Conservation (phyloP, 2,797 vertebrate genomes). For the Xenops minutus region DNA sequence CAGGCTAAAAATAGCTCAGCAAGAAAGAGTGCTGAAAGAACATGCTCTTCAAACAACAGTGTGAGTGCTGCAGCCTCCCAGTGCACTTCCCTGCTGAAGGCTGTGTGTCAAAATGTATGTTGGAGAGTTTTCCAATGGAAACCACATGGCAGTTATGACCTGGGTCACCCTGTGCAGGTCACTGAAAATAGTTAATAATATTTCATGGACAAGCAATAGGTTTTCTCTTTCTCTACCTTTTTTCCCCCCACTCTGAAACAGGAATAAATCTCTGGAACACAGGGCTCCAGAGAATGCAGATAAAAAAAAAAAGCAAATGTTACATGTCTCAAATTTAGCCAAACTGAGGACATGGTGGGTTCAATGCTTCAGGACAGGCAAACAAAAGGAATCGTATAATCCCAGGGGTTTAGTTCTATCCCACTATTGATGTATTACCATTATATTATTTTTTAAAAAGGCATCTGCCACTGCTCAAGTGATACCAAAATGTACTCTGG, state of each 20-base stretch:
- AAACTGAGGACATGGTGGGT: neutral
- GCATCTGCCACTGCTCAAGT: neutral
- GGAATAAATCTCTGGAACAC: neutral
- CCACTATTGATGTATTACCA: neutral
- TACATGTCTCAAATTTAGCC: neutral
- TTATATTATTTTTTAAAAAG: neutral
- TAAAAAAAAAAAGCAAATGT: neutral
- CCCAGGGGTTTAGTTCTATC: neutral
- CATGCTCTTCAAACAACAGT: neutral
- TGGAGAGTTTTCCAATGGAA: neutral
- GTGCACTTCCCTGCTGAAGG: neutral
- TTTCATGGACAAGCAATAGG: neutral
- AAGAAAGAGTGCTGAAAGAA: slow-evolving; percentile 15
- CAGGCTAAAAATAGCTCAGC: slow-evolving; percentile 44
- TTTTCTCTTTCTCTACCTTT: too few relatives aligned
- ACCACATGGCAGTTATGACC: neutral
- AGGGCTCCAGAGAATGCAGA: neutral
- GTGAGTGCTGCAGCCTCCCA: neutral
- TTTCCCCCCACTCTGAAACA: neutral
- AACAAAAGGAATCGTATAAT: neutral
- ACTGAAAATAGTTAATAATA: neutral
- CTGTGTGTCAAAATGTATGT: neutral
- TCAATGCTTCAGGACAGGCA: neutral
- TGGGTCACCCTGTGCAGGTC: neutral
- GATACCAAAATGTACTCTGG: neutral